Evolutionary conservation across 1,140 invertebrate species (phyloP).

Genomic region (Lasioglossum baleicum): DNA sequence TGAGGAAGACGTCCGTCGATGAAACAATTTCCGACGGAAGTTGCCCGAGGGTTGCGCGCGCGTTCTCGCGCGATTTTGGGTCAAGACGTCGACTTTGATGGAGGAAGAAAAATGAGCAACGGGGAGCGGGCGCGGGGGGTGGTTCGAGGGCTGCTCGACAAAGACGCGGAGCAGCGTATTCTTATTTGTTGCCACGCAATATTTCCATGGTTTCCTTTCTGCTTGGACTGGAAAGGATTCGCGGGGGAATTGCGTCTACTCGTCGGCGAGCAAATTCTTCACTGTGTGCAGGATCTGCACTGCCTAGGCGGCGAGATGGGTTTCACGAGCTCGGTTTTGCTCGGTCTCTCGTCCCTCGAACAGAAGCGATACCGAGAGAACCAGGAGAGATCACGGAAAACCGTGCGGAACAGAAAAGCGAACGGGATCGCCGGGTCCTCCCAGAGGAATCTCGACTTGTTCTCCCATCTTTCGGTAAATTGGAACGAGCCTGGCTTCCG

Average conservation of each 20-base stretch:
- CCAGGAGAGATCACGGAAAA: conserved; percentile 17
- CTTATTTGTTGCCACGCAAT: conserved; percentile 57
- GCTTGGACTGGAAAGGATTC: conserved; percentile 34
- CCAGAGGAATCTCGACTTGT: conserved; percentile 44
- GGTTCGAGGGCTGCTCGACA: background rate
- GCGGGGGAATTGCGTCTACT: conserved; percentile 52
- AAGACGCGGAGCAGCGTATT: conserved; percentile 32
- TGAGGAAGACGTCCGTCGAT: background rate
- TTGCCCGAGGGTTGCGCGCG: too few relatives aligned
- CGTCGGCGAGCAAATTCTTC: conserved; percentile 40
- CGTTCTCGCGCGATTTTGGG: conserved; percentile 27
- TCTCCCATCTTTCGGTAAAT: conserved; percentile 49
- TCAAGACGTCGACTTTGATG: conserved; percentile 13
- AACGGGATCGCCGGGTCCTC: conserved; percentile 8
- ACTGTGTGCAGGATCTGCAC: background rate
- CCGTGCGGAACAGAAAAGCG: conserved; percentile 14
- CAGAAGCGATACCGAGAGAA: background rate
- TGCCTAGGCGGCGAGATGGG: conserved; percentile 1
- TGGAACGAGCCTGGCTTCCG: conserved; percentile 35
- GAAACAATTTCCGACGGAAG: background rate
- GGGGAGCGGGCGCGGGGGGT: background rate
- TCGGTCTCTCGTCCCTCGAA: background rate
- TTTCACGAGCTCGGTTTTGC: conserved; percentile 31
- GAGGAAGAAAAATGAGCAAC: conserved; percentile 2
- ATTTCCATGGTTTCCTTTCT: conserved; percentile 43